Conservation (phyloP, 2,888 invertebrate species). For the Monochamus alternatus region DNA sequence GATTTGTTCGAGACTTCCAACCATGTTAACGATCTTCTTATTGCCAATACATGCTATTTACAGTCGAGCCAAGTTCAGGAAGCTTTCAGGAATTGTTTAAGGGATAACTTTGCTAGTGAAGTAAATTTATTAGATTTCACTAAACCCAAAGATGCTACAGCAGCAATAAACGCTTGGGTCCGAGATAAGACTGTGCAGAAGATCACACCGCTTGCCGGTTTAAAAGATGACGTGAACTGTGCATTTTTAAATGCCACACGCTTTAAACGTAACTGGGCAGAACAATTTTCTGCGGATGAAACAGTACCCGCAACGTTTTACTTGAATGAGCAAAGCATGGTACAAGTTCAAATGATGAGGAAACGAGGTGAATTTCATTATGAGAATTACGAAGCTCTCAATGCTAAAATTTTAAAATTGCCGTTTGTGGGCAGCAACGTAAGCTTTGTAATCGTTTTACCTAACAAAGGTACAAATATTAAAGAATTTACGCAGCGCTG, state of each 20-base stretch:
- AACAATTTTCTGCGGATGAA: not conserved
- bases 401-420: not conserved
- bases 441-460: conserved; percentile 85
- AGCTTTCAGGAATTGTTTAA: too few species aligned
- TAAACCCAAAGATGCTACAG: too few species aligned
- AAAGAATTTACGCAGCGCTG: conserved; percentile 71
- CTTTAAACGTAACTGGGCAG: not conserved
- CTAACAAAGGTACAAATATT: conserved; percentile 79
- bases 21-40: too few species aligned
- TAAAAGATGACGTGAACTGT: not conserved
- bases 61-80: too few species aligned
- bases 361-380: not conserved
- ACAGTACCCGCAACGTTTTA: not conserved
- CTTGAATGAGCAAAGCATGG: not conserved
- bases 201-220: not conserved
- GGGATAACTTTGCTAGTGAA: too few species aligned
- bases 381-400: not conserved
- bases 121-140: too few species aligned
- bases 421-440: conserved; percentile 78
- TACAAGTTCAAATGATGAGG: not conserved
- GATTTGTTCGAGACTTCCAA: too few species aligned
- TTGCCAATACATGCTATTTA: too few species aligned
- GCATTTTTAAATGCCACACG: not conserved
- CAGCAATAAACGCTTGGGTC: conserved; percentile 27
- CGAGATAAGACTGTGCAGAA: not conserved